Evolutionary conservation across 1,140 invertebrate species (phyloP).

Genomic region (Zeugodacus cucurbitae): DNA sequence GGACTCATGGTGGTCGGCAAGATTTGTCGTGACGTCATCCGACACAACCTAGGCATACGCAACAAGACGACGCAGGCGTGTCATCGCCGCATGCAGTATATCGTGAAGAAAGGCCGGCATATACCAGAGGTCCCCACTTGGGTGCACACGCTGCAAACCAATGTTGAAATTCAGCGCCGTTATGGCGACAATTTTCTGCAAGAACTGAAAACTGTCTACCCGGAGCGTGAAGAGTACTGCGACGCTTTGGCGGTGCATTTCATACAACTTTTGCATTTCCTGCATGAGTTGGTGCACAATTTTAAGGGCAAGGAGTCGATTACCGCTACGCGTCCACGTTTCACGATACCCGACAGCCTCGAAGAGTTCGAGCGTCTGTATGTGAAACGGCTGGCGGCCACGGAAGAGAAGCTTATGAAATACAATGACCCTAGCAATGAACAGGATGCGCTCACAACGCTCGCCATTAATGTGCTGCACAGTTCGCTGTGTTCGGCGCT

Average conservation of each 20-base stretch:
- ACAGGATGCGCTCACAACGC: conserved; percentile 68
- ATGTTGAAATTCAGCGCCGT: conserved; percentile 47
- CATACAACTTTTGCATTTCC: conserved; percentile 51
- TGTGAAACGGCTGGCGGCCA: conserved; percentile 46
- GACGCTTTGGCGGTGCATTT: conserved; percentile 55
- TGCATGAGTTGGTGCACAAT: conserved; percentile 50
- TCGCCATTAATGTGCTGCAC: conserved; percentile 70
- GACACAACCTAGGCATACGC: conserved; percentile 68
- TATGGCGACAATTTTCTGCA: conserved; percentile 56
- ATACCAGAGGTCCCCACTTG: conserved; percentile 56
- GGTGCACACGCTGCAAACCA: conserved; percentile 58
- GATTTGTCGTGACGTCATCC: conserved; percentile 72
- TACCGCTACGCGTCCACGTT: conserved; percentile 40
- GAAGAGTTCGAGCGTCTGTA: conserved; percentile 51
- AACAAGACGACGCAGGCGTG: conserved; percentile 80
- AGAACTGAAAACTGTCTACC: conserved; percentile 53
- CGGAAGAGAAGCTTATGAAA: conserved; percentile 55
- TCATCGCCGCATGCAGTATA: conserved; percentile 71
- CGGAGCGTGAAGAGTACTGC: conserved; percentile 48
- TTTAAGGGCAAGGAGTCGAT: conserved; percentile 42
- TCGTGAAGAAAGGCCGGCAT: conserved; percentile 54
- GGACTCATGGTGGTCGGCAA: conserved; percentile 58
- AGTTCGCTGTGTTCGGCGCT: conserved; percentile 73
- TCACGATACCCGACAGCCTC: conserved; percentile 52
- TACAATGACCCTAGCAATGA: conserved; percentile 64